Evolutionary conservation across 2,797 vertebrate species (phyloP), one percentile per base, ranked within the genome.

Genomic region (Margarornis squamiger): DNA sequence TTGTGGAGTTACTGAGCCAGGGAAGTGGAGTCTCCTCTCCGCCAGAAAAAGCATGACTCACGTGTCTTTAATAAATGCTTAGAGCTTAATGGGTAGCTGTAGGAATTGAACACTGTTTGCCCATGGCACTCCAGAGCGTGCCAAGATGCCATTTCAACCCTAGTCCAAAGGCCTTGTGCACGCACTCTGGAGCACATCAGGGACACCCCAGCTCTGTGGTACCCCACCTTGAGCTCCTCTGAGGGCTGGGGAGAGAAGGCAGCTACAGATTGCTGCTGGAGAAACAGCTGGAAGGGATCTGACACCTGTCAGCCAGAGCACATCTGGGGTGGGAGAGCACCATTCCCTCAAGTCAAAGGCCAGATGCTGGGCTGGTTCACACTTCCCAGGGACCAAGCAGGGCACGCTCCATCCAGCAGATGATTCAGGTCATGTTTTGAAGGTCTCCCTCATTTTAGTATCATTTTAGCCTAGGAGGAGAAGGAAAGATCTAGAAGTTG

Each of bases 41-140:
- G 24, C 39, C 62, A 88, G 72, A 20, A 58, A 59, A 70, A 66
- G 73, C 29, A 20, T 8, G 23, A 51, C 29, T 75, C 24, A 34
- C 20, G 7, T 21, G 32, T 34, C 41, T 39, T 22, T 75, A 7
- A 24, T 74, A 39, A 66, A 48, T 5, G 6, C 46, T 65, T 26
- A 58, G 71, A 66, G n/a, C 41, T 65, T 27, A 12, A 41, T 17
- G 49, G 62, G 23, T 30, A 34, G 55, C 75, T 32, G 16, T 12
- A 41, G 62, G 78, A 90, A 39, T 5, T 16, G 52, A 67, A 61
- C 18, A 2, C 5, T 59, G 0, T 57, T 52, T 63, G 59, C 38
- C 15, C 0, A 0, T 7, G 20, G 72, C n/a, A 9, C 59, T 18
- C n/a, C 48, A 7, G 34, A 34, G 26, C 1, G 3, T 45, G 75